Percentiles rank a stretch among this genome's conserved stretches.
Conservation (phyloP, 2,113 vertebrate genomes). For the Gopherus evgoodei region DNA sequence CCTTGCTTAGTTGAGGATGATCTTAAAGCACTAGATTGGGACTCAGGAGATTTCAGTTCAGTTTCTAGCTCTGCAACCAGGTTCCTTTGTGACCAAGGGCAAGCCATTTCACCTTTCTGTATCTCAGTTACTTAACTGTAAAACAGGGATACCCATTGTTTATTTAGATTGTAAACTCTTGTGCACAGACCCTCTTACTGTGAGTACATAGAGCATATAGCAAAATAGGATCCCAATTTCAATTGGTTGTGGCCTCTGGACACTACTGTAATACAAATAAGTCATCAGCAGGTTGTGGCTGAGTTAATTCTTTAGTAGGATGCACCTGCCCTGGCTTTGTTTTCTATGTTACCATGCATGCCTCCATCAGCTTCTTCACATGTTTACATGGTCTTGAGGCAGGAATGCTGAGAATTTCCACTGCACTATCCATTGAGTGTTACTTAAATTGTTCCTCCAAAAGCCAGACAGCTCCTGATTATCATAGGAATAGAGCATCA, state of each 20-base stretch:
- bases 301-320: neutral
- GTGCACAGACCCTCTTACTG: neutral
- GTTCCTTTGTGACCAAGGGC: neutral
- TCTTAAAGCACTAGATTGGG: neutral
- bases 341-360: neutral
- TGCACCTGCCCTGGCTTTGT: neutral
- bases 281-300: neutral
- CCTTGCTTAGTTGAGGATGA: neutral
- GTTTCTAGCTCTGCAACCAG: neutral
- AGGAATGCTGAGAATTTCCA: neutral
- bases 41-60: neutral
- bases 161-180: neutral
- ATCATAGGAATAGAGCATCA: neutral
- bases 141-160: neutral
- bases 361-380: neutral
- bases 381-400: neutral
- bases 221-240: neutral
- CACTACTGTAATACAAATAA: neutral
- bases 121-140: neutral
- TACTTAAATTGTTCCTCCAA: neutral
- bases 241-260: rapidly evolving
- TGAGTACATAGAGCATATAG: neutral
- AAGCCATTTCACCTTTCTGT: neutral
- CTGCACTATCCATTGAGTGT: neutral
- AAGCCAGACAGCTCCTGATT: neutral